Base-by-base conservation (phyloP, 2,888 invertebrate species). In the Caenorhabditis doughertyi region DNA sequence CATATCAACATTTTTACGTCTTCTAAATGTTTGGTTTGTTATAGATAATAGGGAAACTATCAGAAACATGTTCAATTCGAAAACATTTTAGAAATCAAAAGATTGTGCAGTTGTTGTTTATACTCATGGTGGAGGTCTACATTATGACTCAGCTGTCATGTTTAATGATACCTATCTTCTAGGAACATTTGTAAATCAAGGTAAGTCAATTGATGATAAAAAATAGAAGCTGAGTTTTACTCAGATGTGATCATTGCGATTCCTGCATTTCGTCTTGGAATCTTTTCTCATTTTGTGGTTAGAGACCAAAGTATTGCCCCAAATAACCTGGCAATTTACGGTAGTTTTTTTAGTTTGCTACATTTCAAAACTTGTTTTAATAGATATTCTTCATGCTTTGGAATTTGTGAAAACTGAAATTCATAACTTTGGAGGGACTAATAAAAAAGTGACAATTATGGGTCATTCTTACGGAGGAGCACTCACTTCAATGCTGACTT, bases 121-220 rank as follows among this genome's bases (percentile, higher is more conserved):
- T 70, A 55, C 90, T 13, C 90, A 90, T 55, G 90, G 90, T 7
- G 90, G 90, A n/a, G 85, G 71, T 3, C 70, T 89, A 39, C 81
- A 72, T 32, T 90, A 87, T 71, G 90, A 90, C 42, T 89, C 89
- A 7, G 89, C 89, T 1, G 87, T 88, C 9, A 89, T 89, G 90
- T 90, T 89, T 81, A 85, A 88, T 56, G 89, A 90, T 53, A 83
- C 84, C 1, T 73, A 67, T 64, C 58, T 90, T 9, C 51, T 84
- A 35, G 70, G 81, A 8, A 79, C 73, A 47, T 83, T 81, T 64
- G 83, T 76, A 0, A 65, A 68, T 32, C 55, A 71, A 73, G 83
- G 83, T 85, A 21, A 13, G 11, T 16, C 16, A 3, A 23, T 21
- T 23, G 3, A 29, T 23, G 25, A 25, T 32, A 13, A n/a, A 7